Evolutionary conservation across 2,888 invertebrate species (phyloP).

Genomic region (Calameuta idolon): DNA sequence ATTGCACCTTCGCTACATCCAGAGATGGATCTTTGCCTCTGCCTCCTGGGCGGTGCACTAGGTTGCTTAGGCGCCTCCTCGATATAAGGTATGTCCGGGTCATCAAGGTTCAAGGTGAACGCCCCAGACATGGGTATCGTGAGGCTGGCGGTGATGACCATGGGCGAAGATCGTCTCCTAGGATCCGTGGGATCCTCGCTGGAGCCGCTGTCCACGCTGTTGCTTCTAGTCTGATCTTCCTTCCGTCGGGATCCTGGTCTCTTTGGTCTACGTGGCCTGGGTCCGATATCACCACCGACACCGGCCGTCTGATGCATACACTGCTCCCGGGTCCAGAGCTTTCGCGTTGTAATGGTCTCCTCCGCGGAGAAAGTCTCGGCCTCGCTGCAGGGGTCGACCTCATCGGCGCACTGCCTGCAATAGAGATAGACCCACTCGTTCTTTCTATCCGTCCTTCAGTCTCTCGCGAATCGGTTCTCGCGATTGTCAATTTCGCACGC

Average conservation of each 20-base stretch:
- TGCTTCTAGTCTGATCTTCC: constrained; percentile 68
- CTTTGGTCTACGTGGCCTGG: constrained; percentile 67
- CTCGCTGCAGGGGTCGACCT: constrained; percentile 60
- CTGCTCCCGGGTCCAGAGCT: constrained; percentile 81
- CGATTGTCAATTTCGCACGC: background rate
- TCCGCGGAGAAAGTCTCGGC: constrained; percentile 59
- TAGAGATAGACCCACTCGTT: constrained; percentile 2
- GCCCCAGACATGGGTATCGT: constrained; percentile 77
- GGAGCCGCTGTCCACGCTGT: constrained; percentile 68
- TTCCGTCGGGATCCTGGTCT: constrained; percentile 65
- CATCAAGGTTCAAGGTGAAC: constrained; percentile 71
- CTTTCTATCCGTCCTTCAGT: background rate
- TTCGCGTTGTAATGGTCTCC: constrained; percentile 57
- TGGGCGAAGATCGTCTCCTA: constrained; percentile 74
- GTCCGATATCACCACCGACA: constrained; percentile 71
- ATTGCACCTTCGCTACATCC: constrained; percentile 59
- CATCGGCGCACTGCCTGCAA: constrained; percentile 59
- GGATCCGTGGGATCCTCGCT: constrained; percentile 63
- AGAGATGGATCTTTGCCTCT: constrained; percentile 62
- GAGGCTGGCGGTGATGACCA: constrained; percentile 81
- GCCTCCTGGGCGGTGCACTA: constrained; percentile 67
- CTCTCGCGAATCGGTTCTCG: background rate
- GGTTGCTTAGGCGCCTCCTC: constrained; percentile 70
- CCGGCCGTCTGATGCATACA: constrained; percentile 67
- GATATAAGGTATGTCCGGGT: constrained; percentile 77